Evolutionary conservation across 2,797 vertebrate species (phyloP), one percentile per base, ranked within the genome.

Genomic region (Varecia variegata): DNA sequence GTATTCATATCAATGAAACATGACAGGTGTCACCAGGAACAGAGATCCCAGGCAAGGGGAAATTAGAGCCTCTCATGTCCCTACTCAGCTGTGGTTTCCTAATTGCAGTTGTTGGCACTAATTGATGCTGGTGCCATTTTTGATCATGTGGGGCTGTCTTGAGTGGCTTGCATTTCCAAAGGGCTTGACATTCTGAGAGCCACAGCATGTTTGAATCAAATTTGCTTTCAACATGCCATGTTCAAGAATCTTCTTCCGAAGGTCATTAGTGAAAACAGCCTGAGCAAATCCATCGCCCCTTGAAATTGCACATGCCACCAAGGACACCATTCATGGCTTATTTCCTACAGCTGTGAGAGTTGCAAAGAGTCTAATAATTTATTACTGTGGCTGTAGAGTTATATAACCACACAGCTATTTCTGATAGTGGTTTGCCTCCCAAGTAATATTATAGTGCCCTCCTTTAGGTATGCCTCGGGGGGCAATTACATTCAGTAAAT

Each of bases 21-120:
- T 98, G 97, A 97, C 96, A 96, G 96, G 93, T 97, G 96, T 96
- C 97, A 97, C 90, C 91, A 96, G 92, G 84, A 97, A 95, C 96
- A 97, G 93, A 96, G 86, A 96, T 93, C 65, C 90, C 15, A 67
- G 88, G 96, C 91, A 97, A 90, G 54, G 43, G 76, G 92, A 97
- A 98, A 97, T 98, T 96, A 97, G 88, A 96, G 27, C 25, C 80
- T 83, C 71, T 96, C 89, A 60, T 96, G 94, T 94, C 88, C 58
- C 50, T 81, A 74, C 90, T 97, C 97, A 94, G 97, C 67, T 94
- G 81, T 79, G 91, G 47, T 84, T 93, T 93, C 67, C 96, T 98
- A 97, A 98, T 98, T 97, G 91, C 15, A 10, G 54, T 84, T 96
- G 94, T 96, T 97, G 96, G 91, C 86, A 32, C 97, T 97, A 97